Conservation (phyloP, 2,888 invertebrate genomes). For the Tenthredo amoena region DNA sequence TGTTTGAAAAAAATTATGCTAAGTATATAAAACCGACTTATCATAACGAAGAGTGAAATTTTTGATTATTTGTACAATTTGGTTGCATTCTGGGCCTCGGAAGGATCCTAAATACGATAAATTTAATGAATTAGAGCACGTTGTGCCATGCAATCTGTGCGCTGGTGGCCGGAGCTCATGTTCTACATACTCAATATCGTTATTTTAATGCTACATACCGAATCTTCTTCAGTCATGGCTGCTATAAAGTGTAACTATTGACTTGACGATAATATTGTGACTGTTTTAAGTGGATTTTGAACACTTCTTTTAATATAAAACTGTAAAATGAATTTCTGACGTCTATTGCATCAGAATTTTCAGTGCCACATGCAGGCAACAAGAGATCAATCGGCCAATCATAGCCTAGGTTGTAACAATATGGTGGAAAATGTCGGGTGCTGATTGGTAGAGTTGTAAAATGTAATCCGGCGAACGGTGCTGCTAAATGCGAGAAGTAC, state of each 20-base stretch:
- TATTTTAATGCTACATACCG: slow-evolving; percentile 74
- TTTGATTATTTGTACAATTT: background rate
- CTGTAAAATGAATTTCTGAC: slow-evolving; percentile 9
- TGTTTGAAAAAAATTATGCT: background rate
- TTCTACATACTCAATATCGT: background rate
- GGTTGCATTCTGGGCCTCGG: background rate
- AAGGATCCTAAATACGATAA: background rate
- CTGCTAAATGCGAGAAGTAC: background rate
- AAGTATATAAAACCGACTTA: background rate
- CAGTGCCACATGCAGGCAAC: slow-evolving; percentile 50
- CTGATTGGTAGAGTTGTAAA: slow-evolving; percentile 23
- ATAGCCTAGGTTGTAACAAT: slow-evolving; percentile 27
- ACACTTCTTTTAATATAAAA: background rate
- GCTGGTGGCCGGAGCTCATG: slow-evolving; percentile 5
- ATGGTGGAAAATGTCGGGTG: background rate
- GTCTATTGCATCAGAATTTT: slow-evolving; percentile 53
- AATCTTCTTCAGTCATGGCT: slow-evolving; percentile 80
- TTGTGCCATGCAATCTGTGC: slow-evolving; percentile 45
- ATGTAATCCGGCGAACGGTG: background rate
- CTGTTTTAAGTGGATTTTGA: background rate
- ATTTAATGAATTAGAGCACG: slow-evolving; percentile 39
- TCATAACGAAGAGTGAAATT: background rate
- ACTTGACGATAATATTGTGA: background rate
- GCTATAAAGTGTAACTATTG: background rate
- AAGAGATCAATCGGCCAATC: slow-evolving; percentile 53